Evolutionary conservation across 2,113 vertebrate genomes (phyloP).

Genomic region (Pteruthius melanotis): DNA sequence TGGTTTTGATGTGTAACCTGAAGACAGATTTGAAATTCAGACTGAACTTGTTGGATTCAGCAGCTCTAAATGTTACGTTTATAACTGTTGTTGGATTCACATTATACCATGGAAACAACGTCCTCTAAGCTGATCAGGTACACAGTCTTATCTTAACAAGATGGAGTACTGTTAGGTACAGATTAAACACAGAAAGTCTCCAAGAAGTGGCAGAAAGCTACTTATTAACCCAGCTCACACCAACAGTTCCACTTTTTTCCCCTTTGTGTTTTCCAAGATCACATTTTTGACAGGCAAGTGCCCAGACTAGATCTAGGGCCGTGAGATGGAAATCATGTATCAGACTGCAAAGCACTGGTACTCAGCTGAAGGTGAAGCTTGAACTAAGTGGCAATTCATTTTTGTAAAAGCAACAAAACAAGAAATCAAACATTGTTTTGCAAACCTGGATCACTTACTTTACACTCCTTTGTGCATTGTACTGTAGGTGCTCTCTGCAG

Average conservation of each 20-base stretch:
- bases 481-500: background rate
- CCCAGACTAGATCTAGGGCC: background rate
- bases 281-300: background rate
- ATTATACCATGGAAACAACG: background rate
- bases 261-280: background rate
- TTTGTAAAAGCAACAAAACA: background rate
- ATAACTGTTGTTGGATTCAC: background rate
- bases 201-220: background rate
- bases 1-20: background rate
- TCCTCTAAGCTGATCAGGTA: background rate
- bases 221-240: background rate
- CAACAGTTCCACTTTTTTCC: background rate
- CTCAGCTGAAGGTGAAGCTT: background rate
- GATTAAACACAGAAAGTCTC: background rate
- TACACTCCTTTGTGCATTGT: background rate
- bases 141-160: background rate
- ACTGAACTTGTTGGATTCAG: background rate
- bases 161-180: background rate
- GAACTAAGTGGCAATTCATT: background rate
- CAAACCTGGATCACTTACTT: background rate
- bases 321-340: background rate
- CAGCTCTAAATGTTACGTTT: background rate
- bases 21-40: background rate
- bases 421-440: background rate
- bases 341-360: background rate